Conservation (phyloP, 2,797 vertebrate species). For the Dallia pectoralis region DNA sequence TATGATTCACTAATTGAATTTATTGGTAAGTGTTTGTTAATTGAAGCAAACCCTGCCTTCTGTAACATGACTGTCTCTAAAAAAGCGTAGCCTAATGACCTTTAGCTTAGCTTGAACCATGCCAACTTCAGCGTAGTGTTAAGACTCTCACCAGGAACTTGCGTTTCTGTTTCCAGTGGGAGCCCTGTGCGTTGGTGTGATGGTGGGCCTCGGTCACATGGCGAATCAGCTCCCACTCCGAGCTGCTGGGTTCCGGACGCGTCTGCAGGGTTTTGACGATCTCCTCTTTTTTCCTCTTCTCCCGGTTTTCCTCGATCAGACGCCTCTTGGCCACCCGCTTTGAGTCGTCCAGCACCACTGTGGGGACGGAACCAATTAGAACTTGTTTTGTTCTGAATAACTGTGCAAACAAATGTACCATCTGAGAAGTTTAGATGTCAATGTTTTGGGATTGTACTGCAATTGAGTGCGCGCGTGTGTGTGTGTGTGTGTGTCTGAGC, state of each 20-base stretch:
- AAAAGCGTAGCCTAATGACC: background rate
- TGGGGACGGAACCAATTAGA: background rate
- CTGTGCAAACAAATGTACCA: background rate
- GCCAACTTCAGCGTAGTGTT: too few species aligned
- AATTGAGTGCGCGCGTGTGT: constrained; percentile 7
- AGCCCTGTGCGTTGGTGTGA: constrained; percentile 95
- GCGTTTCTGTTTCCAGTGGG: constrained; percentile 97
- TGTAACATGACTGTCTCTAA: background rate
- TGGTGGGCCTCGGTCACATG: constrained; percentile 92
- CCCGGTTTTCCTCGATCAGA: constrained; percentile 96
- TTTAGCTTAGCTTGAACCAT: background rate
- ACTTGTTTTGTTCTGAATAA: background rate
- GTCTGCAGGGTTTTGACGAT: constrained; percentile 89
- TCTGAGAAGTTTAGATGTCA: background rate
- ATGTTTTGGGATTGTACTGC: constrained; percentile 9
- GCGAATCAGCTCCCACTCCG: constrained; percentile 95
- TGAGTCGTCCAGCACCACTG: constrained; percentile 94
- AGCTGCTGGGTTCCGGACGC: constrained; percentile 84
- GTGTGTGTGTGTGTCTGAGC: background rate
- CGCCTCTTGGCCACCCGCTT: constrained; percentile 96
- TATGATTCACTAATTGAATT: too few species aligned
- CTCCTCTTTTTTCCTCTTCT: constrained; percentile 90
- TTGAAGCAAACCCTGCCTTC: too few species aligned
- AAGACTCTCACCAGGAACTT: constrained; percentile 96
- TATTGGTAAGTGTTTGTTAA: too few species aligned